These are phyloP conservation scores for Acanthisitta chloris DNA, from an alignment of 2,113 vertebrate species.

Conservation along the genomic window DNA sequence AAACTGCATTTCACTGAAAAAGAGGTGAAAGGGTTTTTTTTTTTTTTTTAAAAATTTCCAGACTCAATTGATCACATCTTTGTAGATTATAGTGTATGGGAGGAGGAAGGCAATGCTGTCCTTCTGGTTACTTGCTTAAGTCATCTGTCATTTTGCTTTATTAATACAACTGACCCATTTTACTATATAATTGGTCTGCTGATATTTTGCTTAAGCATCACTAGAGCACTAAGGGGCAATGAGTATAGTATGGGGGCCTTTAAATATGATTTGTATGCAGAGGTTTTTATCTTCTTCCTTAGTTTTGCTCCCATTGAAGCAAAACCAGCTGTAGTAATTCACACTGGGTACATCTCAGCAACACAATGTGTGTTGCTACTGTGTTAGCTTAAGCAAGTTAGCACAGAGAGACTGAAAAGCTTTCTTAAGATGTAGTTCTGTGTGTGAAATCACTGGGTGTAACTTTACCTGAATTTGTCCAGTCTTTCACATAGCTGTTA, in stretches of 20 bases:
- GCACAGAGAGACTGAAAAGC: neutral
- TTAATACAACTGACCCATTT: neutral
- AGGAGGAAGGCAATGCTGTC: neutral
- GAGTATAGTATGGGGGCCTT: neutral
- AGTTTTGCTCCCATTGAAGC: neutral
- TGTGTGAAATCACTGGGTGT: neutral
- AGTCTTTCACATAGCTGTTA: neutral
- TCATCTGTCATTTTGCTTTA: neutral
- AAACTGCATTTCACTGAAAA: conserved; percentile 23
- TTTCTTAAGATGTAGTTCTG: neutral
- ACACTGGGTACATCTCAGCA: neutral
- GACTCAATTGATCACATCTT: neutral
- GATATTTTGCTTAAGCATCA: conserved; percentile 39
- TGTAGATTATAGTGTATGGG: neutral
- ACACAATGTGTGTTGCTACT: neutral
- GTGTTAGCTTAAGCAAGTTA: neutral
- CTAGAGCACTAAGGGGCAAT: neutral
- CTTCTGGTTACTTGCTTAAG: neutral
- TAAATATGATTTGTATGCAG: neutral
- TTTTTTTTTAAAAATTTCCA: neutral
- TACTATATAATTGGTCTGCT: neutral
- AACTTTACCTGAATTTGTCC: neutral
- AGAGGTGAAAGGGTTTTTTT: neutral
- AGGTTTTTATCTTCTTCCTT: neutral
- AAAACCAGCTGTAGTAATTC: neutral